These are phyloP conservation scores for Arnoldichthys spilopterus DNA, from an alignment of 2,797 vertebrate species.

Conservation along the genomic window DNA sequence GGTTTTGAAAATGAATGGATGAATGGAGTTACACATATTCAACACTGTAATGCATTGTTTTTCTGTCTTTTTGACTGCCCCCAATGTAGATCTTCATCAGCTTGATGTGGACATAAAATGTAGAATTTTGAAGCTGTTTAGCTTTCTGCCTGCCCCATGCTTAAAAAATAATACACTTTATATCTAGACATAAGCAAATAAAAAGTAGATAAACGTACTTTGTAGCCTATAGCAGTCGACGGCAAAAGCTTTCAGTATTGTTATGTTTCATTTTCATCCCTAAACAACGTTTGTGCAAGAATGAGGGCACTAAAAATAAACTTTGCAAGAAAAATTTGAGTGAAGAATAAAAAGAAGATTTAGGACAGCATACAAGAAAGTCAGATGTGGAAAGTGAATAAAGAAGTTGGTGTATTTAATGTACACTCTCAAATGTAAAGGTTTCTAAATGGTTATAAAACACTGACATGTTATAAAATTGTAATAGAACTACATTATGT, in stretches of 20 bases:
- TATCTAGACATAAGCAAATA: background rate
- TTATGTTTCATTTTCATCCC: background rate
- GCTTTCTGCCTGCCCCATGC: no score
- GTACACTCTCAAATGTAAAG: background rate
- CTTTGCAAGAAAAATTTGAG: constrained; percentile 39
- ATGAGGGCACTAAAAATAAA: background rate
- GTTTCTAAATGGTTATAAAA: background rate
- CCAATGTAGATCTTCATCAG: background rate
- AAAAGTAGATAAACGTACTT: background rate
- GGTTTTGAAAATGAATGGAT: no score
- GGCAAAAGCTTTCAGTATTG: background rate
- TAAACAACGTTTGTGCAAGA: background rate
- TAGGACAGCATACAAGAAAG: background rate
- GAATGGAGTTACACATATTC: no score
- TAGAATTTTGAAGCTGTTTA: background rate
- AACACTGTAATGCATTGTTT: background rate
- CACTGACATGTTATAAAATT: no score
- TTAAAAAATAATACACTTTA: background rate
- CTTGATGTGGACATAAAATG: background rate
- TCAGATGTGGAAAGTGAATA: background rate
- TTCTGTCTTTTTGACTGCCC: background rate
- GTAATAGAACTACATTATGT: background rate
- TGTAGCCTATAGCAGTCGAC: background rate
- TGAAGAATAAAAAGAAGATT: background rate
- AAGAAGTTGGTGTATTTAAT: constrained; percentile 37